Percentiles rank a stretch among this genome's conserved stretches.
Conservation (phyloP, 1,140 invertebrate genomes). For the Trichonephila clavata region DNA sequence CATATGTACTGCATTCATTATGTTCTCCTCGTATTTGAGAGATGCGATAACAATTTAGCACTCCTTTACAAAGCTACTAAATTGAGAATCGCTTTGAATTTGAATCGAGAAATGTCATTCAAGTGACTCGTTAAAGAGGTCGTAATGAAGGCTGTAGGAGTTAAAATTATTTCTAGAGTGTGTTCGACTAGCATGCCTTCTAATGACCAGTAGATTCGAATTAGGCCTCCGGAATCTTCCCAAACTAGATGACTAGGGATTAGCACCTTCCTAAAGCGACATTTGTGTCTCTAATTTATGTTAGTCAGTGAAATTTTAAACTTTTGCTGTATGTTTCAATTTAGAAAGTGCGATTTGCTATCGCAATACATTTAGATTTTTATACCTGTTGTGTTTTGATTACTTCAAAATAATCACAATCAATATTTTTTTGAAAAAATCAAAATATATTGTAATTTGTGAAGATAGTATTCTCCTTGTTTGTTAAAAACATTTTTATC, state of each 20-base stretch:
- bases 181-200: neutral
- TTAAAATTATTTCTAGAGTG: slow-evolving; percentile 14
- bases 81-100: slow-evolving; percentile 12
- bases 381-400: too few species aligned
- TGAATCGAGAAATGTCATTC: slow-evolving; percentile 35
- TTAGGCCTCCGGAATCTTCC: neutral
- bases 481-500: too few species aligned
- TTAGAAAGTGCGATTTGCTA: too few species aligned
- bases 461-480: too few species aligned
- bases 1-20: neutral
- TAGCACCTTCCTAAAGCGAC: neutral
- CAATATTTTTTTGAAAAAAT: too few species aligned
- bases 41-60: slow-evolving; percentile 5
- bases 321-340: neutral
- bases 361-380: too few species aligned
- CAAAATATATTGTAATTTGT: too few species aligned
- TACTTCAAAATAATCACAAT: too few species aligned
- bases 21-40: neutral
- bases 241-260: slow-evolving; percentile 27
- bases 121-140: slow-evolving; percentile 25
- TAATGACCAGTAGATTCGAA: slow-evolving; percentile 30
- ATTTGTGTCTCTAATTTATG: neutral
- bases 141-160: slow-evolving; percentile 33
- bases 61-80: slow-evolving; percentile 5
- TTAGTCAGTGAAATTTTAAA: neutral